Conservation (phyloP, 1,140 invertebrate genomes). For the Eueides isabella region DNA sequence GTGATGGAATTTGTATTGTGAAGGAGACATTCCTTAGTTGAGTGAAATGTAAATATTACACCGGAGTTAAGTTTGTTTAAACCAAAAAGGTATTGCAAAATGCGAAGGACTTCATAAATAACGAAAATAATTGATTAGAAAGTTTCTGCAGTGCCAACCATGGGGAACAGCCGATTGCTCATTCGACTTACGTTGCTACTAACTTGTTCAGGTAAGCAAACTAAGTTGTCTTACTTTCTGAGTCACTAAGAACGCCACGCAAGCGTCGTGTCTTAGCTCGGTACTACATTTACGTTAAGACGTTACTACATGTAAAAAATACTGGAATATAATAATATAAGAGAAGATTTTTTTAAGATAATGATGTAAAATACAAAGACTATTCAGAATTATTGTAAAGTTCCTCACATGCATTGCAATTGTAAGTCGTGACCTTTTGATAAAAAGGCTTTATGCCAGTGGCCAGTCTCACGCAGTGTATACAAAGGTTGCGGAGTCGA, state of each 20-base stretch:
- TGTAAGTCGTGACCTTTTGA: no score
- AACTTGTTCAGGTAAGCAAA: slow-evolving; percentile 77
- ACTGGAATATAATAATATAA: no score
- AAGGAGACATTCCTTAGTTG: slow-evolving; percentile 41
- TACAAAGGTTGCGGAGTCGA: no score
- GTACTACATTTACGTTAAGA: neutral
- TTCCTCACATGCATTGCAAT: no score
- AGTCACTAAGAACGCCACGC: slow-evolving; percentile 55
- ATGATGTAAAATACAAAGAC: no score
- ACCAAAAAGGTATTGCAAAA: slow-evolving; percentile 32
- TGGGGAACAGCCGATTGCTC: slow-evolving; percentile 71
- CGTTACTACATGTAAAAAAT: neutral
- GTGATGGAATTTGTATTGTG: slow-evolving; percentile 30
- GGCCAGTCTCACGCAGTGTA: no score
- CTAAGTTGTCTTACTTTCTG: slow-evolving; percentile 68
- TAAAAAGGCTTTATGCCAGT: no score
- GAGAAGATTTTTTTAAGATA: no score
- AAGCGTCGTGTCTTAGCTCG: neutral
- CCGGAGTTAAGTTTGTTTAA: slow-evolving; percentile 52
- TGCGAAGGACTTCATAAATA: slow-evolving; percentile 33
- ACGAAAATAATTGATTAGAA: slow-evolving; percentile 64
- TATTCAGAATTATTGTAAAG: no score
- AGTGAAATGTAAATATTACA: slow-evolving; percentile 60
- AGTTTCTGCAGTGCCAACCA: slow-evolving; percentile 62
- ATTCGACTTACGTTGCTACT: slow-evolving; percentile 73